Conservation (phyloP, 2,113 vertebrate genomes). For the Crotophaga sulcirostris region DNA sequence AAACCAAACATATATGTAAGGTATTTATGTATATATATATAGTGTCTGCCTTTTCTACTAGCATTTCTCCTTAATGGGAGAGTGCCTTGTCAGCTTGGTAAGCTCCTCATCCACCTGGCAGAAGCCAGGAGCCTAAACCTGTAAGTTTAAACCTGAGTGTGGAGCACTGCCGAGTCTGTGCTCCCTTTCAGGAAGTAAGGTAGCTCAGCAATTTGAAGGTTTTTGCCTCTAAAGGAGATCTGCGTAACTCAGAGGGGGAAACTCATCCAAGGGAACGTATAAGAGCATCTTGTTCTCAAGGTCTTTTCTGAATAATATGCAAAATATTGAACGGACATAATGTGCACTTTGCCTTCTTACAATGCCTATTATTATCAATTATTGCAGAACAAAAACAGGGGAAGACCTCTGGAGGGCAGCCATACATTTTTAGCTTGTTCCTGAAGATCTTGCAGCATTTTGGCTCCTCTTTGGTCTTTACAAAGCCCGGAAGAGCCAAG, state of each 20-base stretch:
- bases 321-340: neutral
- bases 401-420: neutral
- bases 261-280: neutral
- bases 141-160: too few relatives aligned
- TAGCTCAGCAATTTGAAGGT: neutral
- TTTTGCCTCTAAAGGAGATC: neutral
- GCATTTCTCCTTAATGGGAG: neutral
- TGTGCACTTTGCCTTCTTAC: neutral
- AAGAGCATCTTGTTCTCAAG: neutral
- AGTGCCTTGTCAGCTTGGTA: neutral
- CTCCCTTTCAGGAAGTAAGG: neutral
- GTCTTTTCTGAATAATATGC: neutral
- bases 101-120: neutral
- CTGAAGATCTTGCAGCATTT: neutral
- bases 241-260: neutral
- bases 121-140: neutral
- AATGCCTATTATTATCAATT: neutral
- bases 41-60: neutral
- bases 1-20: too few relatives aligned
- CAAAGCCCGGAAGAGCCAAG: neutral
- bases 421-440: neutral
- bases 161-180: accelerated
- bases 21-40: neutral
- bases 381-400: neutral
- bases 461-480: neutral